Base-by-base conservation (phyloP, 2,113 vertebrate genomes). In the Sarotherodon lohbergeri region DNA sequence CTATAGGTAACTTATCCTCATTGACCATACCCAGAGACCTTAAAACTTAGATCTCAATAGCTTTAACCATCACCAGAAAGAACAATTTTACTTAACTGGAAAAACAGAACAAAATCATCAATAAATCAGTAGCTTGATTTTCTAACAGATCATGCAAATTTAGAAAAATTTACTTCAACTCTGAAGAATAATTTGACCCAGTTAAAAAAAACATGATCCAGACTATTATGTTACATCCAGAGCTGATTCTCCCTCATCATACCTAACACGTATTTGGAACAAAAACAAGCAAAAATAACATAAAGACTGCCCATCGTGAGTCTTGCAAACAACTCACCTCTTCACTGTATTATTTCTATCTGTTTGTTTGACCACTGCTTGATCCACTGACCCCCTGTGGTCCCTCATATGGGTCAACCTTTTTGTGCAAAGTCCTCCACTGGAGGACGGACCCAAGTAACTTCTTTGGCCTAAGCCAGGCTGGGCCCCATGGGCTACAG, bases 211-310 rank as follows among this genome's bases (percentile, higher is more conserved):
- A 50, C 46, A 16, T 17, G 16, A 6, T 50, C 13, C 6, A 14
- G 14, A 48, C 17, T 48, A 7, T 48, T 48, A 7, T 48, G 46
- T 48, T 48, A 48, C 6, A 48, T 17, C 46, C 46, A 48, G 14
- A 7, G 46, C 46, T 48, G 46, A 48, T 48, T 17, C 14, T 3
- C 46, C 6, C 14, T 48, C 6, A 17, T 48, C 46, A 4, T 17
- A 50, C 48, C 48, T 3, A 48, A 16, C 46, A 7, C 1, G 6
- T 39, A 66, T n/a, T 66, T 39, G 4, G 17, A 66, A 39, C 61
- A 3, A 66, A 39, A 66, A 12, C 34, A n/a, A n/a, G 3, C 2
- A 0, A 66, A 66, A 39, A 66, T 39, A 63, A 11, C 32, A 63
- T 36, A n/a, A 36, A 63, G 5, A 34, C 59, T 63, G 29, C 16